A percentile compares a stretch with the other conserved stretches of the same genome.
Evolutionary conservation across 2,888 invertebrate genomes (phyloP).

Genomic region (Dicyrtomina minuta): DNA sequence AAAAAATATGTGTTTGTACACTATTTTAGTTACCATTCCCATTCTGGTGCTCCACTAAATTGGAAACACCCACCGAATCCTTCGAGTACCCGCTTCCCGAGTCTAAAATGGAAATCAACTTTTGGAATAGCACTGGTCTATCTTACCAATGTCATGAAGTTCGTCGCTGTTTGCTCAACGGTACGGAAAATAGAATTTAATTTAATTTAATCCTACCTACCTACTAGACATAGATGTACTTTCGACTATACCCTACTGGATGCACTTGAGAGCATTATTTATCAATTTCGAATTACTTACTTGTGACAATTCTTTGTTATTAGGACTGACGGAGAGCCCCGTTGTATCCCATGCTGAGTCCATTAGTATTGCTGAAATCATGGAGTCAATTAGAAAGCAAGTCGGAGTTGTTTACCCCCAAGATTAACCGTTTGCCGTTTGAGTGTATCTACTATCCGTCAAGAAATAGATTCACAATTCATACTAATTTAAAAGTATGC

Average conservation of each 20-base stretch:
- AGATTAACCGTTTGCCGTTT: too few relatives aligned
- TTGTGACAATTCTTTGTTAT: constrained; percentile 47
- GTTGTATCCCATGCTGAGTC: constrained; percentile 69
- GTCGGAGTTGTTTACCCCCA: constrained; percentile 65
- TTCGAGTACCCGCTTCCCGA: constrained; percentile 67
- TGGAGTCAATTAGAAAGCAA: constrained; percentile 72
- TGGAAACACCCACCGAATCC: constrained; percentile 60
- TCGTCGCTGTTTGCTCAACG: constrained; percentile 68
- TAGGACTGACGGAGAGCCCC: constrained; percentile 70
- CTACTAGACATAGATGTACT: too few relatives aligned
- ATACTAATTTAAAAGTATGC: too few relatives aligned
- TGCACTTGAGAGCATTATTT: too few relatives aligned
- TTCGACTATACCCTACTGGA: too few relatives aligned
- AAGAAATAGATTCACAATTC: too few relatives aligned
- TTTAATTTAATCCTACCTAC: not conserved
- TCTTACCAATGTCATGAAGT: constrained; percentile 77
- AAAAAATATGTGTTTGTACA: too few relatives aligned
- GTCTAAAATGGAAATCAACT: constrained; percentile 64
- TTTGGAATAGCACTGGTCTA: constrained; percentile 69
- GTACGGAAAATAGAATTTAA: constrained; percentile 56
- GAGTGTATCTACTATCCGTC: too few relatives aligned
- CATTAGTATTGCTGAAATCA: constrained; percentile 68
- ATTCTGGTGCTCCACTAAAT: constrained; percentile 73
- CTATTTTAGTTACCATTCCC: constrained; percentile 54
- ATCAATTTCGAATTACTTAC: too few relatives aligned